Evolutionary conservation across 2,797 vertebrate species (phyloP).

Genomic region (Amazonetta brasiliensis): DNA sequence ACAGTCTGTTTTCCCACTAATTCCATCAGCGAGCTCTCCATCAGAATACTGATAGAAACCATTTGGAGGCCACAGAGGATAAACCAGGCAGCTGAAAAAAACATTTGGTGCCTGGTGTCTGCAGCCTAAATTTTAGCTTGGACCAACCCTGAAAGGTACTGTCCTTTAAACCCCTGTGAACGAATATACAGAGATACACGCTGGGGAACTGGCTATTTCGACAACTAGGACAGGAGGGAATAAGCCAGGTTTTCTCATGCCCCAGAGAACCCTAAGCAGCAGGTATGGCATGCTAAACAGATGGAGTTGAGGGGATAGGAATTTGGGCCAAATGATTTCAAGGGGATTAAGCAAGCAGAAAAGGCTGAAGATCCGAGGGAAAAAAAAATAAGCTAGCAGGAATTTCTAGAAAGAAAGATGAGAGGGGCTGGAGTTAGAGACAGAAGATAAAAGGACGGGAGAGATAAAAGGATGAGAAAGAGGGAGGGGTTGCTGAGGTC

Average conservation of each 20-base stretch:
- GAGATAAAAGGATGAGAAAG: constrained; percentile 15
- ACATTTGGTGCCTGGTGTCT: background rate
- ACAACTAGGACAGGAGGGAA: constrained; percentile 1
- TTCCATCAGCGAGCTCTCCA: constrained; percentile 46
- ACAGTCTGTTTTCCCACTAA: constrained; percentile 68
- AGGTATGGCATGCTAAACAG: background rate
- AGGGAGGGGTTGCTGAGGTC: constrained; percentile 16
- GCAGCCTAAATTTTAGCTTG: constrained; percentile 33
- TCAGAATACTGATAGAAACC: constrained; percentile 67
- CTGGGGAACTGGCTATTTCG: background rate
- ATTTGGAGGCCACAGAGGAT: constrained; percentile 3
- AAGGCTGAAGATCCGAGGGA: background rate
- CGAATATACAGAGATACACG: background rate
- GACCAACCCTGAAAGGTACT: background rate
- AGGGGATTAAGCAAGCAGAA: background rate
- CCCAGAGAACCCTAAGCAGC: background rate
- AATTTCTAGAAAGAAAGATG: constrained; percentile 47
- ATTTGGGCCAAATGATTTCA: constrained; percentile 19
- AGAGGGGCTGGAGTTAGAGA: background rate
- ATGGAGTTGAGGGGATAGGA: background rate
- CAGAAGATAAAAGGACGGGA: background rate
- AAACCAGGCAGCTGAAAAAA: constrained; percentile 10
- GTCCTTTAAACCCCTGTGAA: background rate
- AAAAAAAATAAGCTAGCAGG: background rate
- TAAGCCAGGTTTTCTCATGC: background rate